Conservation (phyloP, 2,888 invertebrate genomes). For the Pseudeuparius sepicola region DNA sequence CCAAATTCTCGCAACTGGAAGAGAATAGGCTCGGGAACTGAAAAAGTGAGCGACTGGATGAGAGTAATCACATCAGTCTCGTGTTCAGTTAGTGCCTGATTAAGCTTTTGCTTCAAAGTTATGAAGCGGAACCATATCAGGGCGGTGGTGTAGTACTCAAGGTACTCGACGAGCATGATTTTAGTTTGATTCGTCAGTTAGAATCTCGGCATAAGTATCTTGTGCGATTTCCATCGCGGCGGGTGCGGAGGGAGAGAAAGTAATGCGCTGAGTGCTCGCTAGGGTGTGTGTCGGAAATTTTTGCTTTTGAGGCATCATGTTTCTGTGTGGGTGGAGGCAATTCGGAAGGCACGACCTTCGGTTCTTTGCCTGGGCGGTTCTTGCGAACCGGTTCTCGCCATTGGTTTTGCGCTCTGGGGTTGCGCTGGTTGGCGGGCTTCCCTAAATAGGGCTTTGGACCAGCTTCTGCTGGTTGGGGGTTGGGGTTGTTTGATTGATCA, state of each 20-base stretch:
- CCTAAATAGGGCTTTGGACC: no score
- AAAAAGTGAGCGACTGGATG: conserved; percentile 3
- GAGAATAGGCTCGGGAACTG: conserved; percentile 9
- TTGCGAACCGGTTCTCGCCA: no score
- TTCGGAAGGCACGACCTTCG: no score
- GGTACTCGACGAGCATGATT: conserved; percentile 15
- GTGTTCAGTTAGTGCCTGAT: conserved; percentile 17
- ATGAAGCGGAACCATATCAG: conserved; percentile 16
- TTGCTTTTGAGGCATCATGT: no score
- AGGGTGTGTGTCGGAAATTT: no score
- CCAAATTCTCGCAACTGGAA: conserved; percentile 4
- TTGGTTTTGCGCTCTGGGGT: no score
- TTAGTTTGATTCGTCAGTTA: conserved; percentile 16
- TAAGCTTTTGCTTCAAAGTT: conserved; percentile 14
- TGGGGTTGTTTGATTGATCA: no score
- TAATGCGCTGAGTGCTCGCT: conserved; percentile 5
- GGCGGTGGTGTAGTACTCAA: conserved; percentile 16
- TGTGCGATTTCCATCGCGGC: conserved; percentile 13
- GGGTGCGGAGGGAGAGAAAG: conserved; percentile 12
- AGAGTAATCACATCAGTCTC: conserved; percentile 10
- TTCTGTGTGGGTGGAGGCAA: no score
- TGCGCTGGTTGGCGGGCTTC: no score
- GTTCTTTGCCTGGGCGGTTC: no score
- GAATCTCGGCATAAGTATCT: conserved; percentile 12
- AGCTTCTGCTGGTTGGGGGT: no score